Base-by-base conservation (phyloP, 2,888 invertebrate species). In the Campopleginae sp. region DNA sequence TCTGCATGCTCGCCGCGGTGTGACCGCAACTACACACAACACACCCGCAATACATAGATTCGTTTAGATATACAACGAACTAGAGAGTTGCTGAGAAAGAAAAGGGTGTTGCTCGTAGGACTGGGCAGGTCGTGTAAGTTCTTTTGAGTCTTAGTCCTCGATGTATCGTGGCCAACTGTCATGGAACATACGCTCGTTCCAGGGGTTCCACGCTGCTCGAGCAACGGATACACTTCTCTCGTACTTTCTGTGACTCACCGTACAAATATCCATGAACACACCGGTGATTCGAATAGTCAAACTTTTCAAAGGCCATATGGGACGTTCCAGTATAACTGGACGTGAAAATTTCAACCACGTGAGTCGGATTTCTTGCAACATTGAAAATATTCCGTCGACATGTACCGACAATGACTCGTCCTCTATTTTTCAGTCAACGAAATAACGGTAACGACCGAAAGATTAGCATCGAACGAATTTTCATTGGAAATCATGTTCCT, bases 171-270 rank as follows among this genome's bases (percentile, higher is more conserved):
- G 12, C 51, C 72, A 82, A 63, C 70, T 71, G 72, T 72, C 66
- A 72, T 46, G 66, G 46, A 44, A 19, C 66, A 54, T 63, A 46
- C 63, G 76, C 65, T 66, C 33, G 63, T 80, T 61, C 66, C 54
- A 46, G 48, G 63, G 76, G 74, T 80, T 83, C 61, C 83, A 86
- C 27, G 72, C 38, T n/a, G 38, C 54, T 76, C 83, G 80, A 85
- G 80, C 83, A 80, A 83, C 80, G 86, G 83, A 80, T n/a, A n/a
- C 72, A 83, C 65, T 48, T 75, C 66, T 58, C 68, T 63, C 82
- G 61, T 72, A 51, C 42, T 75, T 74, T 80, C 65, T 31, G 71
- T 85, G 82, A 83, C 80, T 86, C 86, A 82, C 80, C 74, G 17
- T 79, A 71, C 74, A 68, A 82, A 82, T 85, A 54, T 74, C 61